phyloP scores from a whole-genome alignment of 2,113 vertebrate species.

The Malurus elegans region DNA sequence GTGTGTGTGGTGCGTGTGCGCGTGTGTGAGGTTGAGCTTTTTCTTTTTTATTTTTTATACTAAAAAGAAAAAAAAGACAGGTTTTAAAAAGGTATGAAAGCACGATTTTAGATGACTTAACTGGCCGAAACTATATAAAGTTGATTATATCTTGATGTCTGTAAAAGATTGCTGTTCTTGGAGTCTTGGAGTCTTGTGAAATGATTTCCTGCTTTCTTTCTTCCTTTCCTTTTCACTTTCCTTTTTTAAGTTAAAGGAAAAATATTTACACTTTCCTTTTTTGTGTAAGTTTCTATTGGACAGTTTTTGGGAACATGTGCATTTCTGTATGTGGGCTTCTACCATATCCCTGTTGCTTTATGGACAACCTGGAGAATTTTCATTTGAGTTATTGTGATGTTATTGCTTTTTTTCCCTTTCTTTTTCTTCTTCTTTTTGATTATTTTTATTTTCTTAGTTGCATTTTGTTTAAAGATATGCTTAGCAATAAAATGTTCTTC shows the following conservation, averaged over 20 bases:
- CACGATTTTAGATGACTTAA: conserved; percentile 81
- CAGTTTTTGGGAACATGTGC: conserved; percentile 80
- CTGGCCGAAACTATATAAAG: conserved; percentile 77
- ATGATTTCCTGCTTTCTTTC: conserved; percentile 78
- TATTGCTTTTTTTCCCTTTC: conserved; percentile 73
- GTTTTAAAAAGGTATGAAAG: conserved; percentile 81
- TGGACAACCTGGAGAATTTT: conserved; percentile 77
- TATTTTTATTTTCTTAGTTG: conserved; percentile 78
- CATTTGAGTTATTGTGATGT: conserved; percentile 82
- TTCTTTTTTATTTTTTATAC: conserved; percentile 81
- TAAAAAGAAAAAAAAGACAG: conserved; percentile 78
- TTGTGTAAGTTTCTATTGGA: conserved; percentile 79
- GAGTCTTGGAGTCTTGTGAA: conserved; percentile 80
- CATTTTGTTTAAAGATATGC: conserved; percentile 91
- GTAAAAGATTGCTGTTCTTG: conserved; percentile 81
- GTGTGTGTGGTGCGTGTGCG: conserved; percentile 45
- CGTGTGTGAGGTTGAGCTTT: conserved; percentile 58
- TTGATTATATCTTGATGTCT: conserved; percentile 81
- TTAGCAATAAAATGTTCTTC: conserved; percentile 98
- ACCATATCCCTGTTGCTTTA: conserved; percentile 80
- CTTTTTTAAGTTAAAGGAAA: conserved; percentile 64
- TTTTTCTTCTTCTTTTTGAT: conserved; percentile 57
- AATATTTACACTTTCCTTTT: conserved; percentile 72
- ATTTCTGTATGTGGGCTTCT: conserved; percentile 79
- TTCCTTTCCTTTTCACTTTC: conserved; percentile 66